A percentile compares a stretch with the other conserved stretches of the same genome.
phyloP scores from a whole-genome alignment of 1,140 invertebrate species.

The Meloidogyne floridensis region DNA sequence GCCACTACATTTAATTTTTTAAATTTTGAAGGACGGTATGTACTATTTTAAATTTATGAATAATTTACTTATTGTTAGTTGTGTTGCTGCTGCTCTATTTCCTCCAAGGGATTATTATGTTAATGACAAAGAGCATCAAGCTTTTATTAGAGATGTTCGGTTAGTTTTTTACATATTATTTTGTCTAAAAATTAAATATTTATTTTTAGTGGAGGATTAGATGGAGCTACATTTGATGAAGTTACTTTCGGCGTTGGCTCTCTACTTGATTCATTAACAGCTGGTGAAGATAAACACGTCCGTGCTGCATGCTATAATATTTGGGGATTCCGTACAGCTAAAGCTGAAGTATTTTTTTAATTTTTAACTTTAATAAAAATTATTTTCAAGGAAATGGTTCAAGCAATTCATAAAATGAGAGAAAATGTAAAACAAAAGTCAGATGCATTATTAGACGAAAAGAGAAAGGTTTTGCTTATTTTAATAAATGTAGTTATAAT shows the following conservation, averaged over 20 bases:
- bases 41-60: background rate
- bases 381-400: background rate
- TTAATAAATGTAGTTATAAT: background rate
- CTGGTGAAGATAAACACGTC: background rate
- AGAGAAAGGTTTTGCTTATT: slow-evolving; percentile 1
- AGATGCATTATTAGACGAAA: background rate
- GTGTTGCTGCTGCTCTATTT: slow-evolving; percentile 77
- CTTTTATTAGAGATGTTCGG: background rate
- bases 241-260: background rate
- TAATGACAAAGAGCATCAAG: slow-evolving; percentile 61
- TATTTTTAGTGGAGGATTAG: background rate
- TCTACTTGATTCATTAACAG: background rate
- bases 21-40: slow-evolving; percentile 67
- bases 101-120: slow-evolving; percentile 71
- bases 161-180: background rate
- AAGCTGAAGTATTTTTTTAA: background rate
- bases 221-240: background rate
- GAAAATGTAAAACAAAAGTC: background rate
- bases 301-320: slow-evolving; percentile 9
- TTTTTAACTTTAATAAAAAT: background rate
- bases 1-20: slow-evolving; percentile 82
- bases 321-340: background rate
- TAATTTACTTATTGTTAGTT: slow-evolving; percentile 72
- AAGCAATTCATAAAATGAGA: background rate
- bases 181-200: background rate